These are phyloP conservation scores for Ormyrus labotus DNA, from an alignment of 2,888 invertebrate species.

Conservation along the genomic window DNA sequence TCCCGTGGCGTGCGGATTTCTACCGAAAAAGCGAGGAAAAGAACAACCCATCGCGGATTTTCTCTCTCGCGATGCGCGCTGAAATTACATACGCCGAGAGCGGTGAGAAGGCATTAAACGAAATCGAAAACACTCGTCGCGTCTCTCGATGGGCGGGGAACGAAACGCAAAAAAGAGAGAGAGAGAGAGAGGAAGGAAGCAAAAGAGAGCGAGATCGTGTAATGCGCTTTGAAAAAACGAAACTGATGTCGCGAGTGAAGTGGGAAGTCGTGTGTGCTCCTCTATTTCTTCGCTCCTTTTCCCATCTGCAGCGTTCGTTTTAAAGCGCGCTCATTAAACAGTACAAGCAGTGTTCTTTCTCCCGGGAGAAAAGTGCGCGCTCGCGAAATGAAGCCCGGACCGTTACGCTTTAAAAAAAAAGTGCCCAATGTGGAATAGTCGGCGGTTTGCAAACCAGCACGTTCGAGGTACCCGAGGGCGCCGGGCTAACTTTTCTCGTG, in stretches of 20 bases:
- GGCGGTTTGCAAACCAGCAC: slow-evolving; percentile 20
- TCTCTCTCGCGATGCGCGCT: slow-evolving; percentile 2
- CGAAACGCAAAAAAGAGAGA: background rate
- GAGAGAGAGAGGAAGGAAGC: background rate
- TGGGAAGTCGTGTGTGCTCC: background rate
- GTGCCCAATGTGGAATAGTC: slow-evolving; percentile 25
- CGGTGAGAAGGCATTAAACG: slow-evolving; percentile 7
- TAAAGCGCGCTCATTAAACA: slow-evolving; percentile 22
- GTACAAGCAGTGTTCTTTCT: slow-evolving; percentile 14
- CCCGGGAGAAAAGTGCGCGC: slow-evolving; percentile 1
- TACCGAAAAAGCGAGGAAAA: background rate
- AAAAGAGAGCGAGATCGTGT: background rate
- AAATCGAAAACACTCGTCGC: slow-evolving; percentile 49
- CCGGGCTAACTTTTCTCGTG: background rate
- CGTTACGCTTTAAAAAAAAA: slow-evolving; percentile 27
- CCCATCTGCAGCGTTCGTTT: background rate
- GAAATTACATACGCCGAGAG: slow-evolving; percentile 21
- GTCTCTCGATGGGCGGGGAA: slow-evolving; percentile 3
- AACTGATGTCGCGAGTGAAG: slow-evolving; percentile 20
- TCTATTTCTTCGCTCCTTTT: slow-evolving; percentile 1
- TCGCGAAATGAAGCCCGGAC: slow-evolving; percentile 4
- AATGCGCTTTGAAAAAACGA: slow-evolving; percentile 8
- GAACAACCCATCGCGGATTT: slow-evolving; percentile 15
- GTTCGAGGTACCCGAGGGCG: background rate
- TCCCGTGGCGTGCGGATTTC: background rate